Evolutionary conservation across 2,797 vertebrate species (phyloP), one percentile per base, ranked within the genome.

Genomic region (Naso thynnoides): DNA sequence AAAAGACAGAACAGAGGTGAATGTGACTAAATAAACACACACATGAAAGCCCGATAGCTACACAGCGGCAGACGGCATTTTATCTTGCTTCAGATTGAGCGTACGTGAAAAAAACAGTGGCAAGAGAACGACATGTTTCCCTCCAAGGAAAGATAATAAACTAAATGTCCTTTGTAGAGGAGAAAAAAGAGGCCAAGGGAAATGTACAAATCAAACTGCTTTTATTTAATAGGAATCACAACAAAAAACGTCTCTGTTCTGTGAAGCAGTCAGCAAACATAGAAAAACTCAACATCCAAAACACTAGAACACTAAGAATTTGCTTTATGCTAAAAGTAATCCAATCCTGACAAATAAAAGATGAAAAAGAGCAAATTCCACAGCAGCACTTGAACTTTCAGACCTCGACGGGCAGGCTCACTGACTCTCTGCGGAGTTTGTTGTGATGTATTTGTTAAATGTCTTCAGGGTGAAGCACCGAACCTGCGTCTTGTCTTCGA

Each of bases 171-270:
- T 71, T 50, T 53, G 38, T 57, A 21, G 24, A 31, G 5, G 2
- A 49, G 52, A 6, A 48, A 41, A 23, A 33, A 42, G 24, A 67
- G 39, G 27, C 16, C 8, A 11, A 64, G 8, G 23, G 16, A 48
- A 73, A 41, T 13, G 14, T 86, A 88, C 59, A 81, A 89, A 90
- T 84, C 71, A 88, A 84, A 85, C 55, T 0, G 0, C 52, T 72
- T 89, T 89, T 87, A 89, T 89, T 89, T 83, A 39, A 88, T 91
- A 87, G 39, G 23, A 83, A 72, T 85, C 83, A 83, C 81, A 76
- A 83, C 61, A 88, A 75, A n/a, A 83, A 81, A 65, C 10, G n/a
- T 69, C 52, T 81, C 70, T 76, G 62, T 73, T 83, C 54, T 75
- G 71, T 74, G 61, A 91, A 83, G 73, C 79, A 53, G 72, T 79